phyloP scores from a whole-genome alignment of 2,113 vertebrate species.

The Phyllostomus hastatus region DNA sequence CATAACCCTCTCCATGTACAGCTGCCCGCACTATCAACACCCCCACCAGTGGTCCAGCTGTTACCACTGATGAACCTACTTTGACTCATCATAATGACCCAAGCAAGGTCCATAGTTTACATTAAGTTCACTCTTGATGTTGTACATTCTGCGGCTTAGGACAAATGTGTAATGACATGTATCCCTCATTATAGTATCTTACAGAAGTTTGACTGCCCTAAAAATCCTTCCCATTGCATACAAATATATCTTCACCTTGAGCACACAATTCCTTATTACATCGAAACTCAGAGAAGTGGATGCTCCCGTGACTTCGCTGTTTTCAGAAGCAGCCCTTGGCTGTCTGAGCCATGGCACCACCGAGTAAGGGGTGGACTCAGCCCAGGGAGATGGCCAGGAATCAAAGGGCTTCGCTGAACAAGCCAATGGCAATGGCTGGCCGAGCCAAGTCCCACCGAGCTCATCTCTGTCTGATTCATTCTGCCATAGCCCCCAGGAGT shows the following conservation, averaged over 20 bases:
- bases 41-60: not conserved
- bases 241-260: not conserved
- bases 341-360: not conserved
- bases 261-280: not conserved
- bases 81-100: not conserved
- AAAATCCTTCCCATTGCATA: not conserved
- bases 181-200: not conserved
- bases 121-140: not conserved
- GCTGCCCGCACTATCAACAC: not conserved
- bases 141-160: not conserved
- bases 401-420: not conserved
- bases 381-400: not conserved
- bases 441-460: not conserved
- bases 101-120: not conserved
- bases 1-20: not conserved
- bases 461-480: not conserved
- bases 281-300: not conserved
- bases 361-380: not conserved
- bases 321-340: not conserved
- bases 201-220: not conserved
- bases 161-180: not conserved
- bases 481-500: not conserved
- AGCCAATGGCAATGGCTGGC: not conserved
- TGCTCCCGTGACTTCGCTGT: not conserved
- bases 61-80: not conserved